Evolutionary conservation across 2,113 vertebrate species (phyloP).

Genomic region (Sitta europaea): DNA sequence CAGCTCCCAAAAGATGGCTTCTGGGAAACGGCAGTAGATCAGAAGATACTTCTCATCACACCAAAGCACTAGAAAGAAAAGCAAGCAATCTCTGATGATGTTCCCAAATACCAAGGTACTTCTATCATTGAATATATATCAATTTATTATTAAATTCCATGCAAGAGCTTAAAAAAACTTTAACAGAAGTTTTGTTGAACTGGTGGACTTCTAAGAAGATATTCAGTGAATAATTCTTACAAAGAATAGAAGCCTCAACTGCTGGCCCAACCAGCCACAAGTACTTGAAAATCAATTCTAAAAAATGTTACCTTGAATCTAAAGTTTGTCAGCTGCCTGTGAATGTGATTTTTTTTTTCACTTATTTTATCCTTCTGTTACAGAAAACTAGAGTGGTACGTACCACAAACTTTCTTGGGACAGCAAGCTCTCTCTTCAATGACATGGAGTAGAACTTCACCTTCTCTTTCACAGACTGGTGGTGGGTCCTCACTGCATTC

Average conservation of each 20-base stretch:
- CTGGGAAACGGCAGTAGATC: not conserved
- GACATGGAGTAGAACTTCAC: constrained; percentile 83
- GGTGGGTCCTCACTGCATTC: constrained; percentile 79
- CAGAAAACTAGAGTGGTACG: not conserved
- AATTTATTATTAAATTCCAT: not conserved
- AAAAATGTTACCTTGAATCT: not conserved
- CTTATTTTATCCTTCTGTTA: not conserved
- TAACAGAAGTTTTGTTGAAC: not conserved
- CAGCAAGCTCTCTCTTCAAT: constrained; percentile 86
- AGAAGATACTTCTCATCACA: not conserved
- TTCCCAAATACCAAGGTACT: not conserved
- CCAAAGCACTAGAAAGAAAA: not conserved
- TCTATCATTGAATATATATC: not conserved
- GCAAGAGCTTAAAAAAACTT: not conserved
- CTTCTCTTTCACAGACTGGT: constrained; percentile 85
- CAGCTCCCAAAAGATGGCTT: not conserved
- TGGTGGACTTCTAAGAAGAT: not conserved
- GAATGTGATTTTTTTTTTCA: not conserved
- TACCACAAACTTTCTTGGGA: constrained; percentile 90
- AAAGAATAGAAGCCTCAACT: not conserved
- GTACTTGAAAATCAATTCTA: not conserved
- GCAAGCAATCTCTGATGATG: not conserved
- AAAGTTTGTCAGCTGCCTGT: not conserved
- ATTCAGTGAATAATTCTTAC: not conserved
- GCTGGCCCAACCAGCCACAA: not conserved